These are phyloP conservation scores for Corythaixoides concolor DNA, from an alignment of 2,113 vertebrate genomes.

Conservation along the genomic window DNA sequence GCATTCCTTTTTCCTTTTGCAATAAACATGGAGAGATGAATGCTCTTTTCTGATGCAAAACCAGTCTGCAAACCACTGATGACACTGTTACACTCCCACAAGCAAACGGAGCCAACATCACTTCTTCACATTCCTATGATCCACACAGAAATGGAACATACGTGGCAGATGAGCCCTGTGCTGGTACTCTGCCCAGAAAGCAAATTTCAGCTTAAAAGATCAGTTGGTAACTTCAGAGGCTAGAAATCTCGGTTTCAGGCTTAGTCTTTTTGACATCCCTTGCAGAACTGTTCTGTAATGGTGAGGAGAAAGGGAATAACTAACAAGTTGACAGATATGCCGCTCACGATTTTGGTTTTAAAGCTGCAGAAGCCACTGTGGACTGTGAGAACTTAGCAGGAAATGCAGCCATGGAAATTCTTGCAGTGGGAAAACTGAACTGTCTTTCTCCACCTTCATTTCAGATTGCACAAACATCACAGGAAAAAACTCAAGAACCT, in stretches of 20 bases:
- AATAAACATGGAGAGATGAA: neutral
- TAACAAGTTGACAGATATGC: neutral
- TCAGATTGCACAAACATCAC: neutral
- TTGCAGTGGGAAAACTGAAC: neutral
- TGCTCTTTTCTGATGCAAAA: constrained; percentile 9
- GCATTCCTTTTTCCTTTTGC: neutral
- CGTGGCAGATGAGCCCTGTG: constrained; percentile 16
- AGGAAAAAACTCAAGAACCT: neutral
- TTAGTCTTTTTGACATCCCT: neutral
- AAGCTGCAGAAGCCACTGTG: neutral
- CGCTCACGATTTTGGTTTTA: neutral
- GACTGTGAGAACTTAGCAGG: neutral
- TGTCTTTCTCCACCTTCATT: neutral
- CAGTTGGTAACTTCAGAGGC: neutral
- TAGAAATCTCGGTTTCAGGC: neutral
- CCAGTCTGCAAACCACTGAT: neutral
- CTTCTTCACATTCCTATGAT: constrained; percentile 3
- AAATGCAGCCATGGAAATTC: constrained; percentile 39
- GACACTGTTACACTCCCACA: neutral
- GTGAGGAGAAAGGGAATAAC: neutral
- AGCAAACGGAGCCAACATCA: neutral
- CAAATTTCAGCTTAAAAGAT: neutral
- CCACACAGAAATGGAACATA: constrained; percentile 13
- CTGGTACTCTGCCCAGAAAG: neutral
- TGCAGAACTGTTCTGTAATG: neutral